phyloP scores from a whole-genome alignment of 2,888 invertebrate genomes.

The Diarsia dahlii region DNA sequence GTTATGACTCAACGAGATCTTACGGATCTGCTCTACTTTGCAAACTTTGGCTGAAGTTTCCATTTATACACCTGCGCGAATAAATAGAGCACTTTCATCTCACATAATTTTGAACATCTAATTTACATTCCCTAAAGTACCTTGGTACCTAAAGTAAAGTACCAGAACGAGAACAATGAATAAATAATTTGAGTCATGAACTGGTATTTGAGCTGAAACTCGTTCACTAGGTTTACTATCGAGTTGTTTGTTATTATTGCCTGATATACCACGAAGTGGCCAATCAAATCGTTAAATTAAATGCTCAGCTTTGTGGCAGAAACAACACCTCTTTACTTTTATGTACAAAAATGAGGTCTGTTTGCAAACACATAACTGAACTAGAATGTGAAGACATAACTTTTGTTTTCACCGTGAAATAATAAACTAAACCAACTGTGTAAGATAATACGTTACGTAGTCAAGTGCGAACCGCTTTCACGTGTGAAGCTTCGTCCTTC shows the following conservation, averaged over 20 bases:
- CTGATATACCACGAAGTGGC: conserved; percentile 60
- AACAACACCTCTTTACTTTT: conserved; percentile 49
- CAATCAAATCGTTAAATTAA: conserved; percentile 54
- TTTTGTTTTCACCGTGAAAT: conserved; percentile 19
- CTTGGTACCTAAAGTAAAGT: conserved; percentile 5
- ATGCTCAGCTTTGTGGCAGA: conserved; percentile 44
- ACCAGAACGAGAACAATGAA: conserved; percentile 67
- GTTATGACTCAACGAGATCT: conserved; percentile 24
- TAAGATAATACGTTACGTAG: conserved; percentile 1
- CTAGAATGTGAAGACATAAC: conserved; percentile 43
- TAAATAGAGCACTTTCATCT: conserved; percentile 18
- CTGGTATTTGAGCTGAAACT: conserved; percentile 66
- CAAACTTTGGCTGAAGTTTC: conserved; percentile 43
- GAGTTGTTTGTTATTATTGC: conserved; percentile 64
- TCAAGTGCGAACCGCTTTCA: background rate
- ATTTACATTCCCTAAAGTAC: conserved; percentile 41
- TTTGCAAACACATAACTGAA: conserved; percentile 48
- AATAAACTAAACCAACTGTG: conserved; percentile 17
- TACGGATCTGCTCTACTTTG: conserved; percentile 30
- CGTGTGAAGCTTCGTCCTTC: conserved; percentile 17
- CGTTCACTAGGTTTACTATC: conserved; percentile 73
- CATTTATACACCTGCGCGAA: conserved; percentile 6
- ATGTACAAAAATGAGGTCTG: conserved; percentile 52
- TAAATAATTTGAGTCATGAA: conserved; percentile 67
- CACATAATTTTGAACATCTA: conserved; percentile 16